phyloP scores from a whole-genome alignment of 2,113 vertebrate species.

The Carassius auratus region DNA sequence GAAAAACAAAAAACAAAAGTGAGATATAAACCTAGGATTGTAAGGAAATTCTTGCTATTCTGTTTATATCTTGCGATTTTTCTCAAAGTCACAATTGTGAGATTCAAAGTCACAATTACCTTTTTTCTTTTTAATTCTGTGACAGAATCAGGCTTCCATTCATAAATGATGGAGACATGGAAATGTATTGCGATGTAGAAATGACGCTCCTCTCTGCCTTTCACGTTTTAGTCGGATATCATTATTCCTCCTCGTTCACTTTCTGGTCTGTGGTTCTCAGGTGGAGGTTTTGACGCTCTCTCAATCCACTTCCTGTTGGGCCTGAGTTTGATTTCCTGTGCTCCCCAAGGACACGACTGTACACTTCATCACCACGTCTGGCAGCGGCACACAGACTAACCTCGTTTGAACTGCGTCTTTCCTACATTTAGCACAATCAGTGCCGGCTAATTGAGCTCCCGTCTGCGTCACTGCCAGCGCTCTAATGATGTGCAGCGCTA shows the following conservation, averaged over 20 bases:
- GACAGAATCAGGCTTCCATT: too few species aligned
- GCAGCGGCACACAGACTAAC: slow-evolving; percentile 51
- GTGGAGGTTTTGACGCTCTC: not conserved
- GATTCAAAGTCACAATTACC: too few species aligned
- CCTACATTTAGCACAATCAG: slow-evolving; percentile 54
- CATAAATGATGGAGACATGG: not conserved
- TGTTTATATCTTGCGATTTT: too few species aligned
- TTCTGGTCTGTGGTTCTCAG: slow-evolving; percentile 1
- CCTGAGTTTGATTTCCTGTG: slow-evolving; percentile 53
- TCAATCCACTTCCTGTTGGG: slow-evolving; percentile 31
- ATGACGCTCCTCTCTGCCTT: not conserved
- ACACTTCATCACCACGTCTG: slow-evolving; percentile 12
- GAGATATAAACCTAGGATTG: too few species aligned
- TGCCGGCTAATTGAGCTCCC: slow-evolving; percentile 24
- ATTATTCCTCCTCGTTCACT: not conserved
- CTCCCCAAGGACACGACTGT: too few species aligned
- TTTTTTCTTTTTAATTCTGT: too few species aligned
- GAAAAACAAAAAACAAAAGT: too few species aligned
- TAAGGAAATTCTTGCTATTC: too few species aligned
- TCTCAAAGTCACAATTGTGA: too few species aligned
- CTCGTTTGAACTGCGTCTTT: slow-evolving; percentile 52
- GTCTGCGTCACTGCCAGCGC: slow-evolving; percentile 1
- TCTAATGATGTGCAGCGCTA: not conserved
- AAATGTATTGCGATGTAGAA: not conserved
- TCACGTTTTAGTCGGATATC: not conserved